Evolutionary conservation across 2,888 invertebrate genomes (phyloP).

Genomic region (Silvanus unidentatus): DNA sequence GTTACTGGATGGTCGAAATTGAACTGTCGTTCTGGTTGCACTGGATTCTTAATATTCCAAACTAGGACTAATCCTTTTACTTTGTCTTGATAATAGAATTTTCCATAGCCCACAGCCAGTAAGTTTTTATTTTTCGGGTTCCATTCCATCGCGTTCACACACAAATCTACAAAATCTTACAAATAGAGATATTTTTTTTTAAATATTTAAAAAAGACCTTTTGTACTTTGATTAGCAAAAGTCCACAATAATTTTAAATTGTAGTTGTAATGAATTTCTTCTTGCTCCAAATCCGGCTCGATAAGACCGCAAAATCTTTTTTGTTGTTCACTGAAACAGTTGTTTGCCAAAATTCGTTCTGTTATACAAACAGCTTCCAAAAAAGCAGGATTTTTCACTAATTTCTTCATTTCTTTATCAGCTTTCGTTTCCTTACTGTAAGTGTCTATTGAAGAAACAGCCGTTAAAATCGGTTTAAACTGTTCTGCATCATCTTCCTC

Average conservation of each 20-base stretch:
- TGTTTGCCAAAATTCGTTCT: conserved; percentile 67
- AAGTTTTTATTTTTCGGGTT: conserved; percentile 65
- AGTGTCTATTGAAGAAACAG: not conserved
- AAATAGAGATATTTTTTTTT: conserved; percentile 2
- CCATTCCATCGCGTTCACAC: conserved; percentile 60
- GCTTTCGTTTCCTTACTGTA: not conserved
- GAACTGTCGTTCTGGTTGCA: conserved; percentile 66
- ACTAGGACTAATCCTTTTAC: conserved; percentile 62
- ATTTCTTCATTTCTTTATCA: conserved; percentile 39
- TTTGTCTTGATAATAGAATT: conserved; percentile 54
- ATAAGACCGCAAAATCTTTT: conserved; percentile 64
- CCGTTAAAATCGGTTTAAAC: too few species aligned
- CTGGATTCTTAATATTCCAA: conserved; percentile 79
- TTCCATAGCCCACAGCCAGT: conserved; percentile 70
- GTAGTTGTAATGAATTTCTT: conserved; percentile 62
- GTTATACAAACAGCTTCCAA: conserved; percentile 59
- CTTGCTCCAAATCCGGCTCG: conserved; percentile 53
- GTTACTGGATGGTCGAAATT: conserved; percentile 60
- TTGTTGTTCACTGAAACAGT: conserved; percentile 60
- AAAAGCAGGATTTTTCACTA: conserved; percentile 47
- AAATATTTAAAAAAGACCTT: conserved; percentile 13
- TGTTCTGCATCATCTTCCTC: conserved; percentile 26
- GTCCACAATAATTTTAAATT: conserved; percentile 63
- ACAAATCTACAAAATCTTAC: conserved; percentile 42
- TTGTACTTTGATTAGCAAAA: conserved; percentile 51